phyloP scores from a whole-genome alignment of 2,888 invertebrate species.

The Noctua janthe region DNA sequence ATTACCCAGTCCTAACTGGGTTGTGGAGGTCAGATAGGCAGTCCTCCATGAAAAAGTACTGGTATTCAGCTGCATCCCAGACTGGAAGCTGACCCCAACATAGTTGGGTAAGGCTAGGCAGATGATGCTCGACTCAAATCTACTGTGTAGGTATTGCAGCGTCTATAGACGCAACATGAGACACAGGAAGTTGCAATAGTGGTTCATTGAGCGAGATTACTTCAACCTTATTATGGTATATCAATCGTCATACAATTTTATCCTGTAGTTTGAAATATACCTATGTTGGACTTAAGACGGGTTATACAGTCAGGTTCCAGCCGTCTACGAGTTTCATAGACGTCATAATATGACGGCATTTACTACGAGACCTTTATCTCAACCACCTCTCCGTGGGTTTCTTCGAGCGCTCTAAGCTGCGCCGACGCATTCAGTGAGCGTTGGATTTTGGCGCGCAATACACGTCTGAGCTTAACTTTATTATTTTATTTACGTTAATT shows the following conservation, averaged over 20 bases:
- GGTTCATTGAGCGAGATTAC: slow-evolving; percentile 21
- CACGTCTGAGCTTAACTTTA: slow-evolving; percentile 47
- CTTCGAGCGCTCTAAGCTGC: slow-evolving; percentile 54
- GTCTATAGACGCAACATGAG: not conserved
- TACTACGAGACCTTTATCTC: slow-evolving; percentile 53
- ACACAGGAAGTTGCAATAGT: slow-evolving; percentile 20
- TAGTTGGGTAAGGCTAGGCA: not conserved
- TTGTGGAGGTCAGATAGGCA: not conserved
- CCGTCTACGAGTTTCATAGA: slow-evolving; percentile 23
- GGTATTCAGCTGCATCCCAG: not conserved
- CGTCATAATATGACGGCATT: slow-evolving; percentile 52
- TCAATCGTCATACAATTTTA: slow-evolving; percentile 21
- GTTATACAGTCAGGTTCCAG: slow-evolving; percentile 19
- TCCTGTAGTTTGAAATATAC: not conserved
- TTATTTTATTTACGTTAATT: slow-evolving; percentile 41
- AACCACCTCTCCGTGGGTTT: slow-evolving; percentile 31
- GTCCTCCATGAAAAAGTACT: not conserved
- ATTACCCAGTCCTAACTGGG: not conserved
- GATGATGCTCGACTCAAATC: not conserved
- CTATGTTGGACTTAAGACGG: not conserved
- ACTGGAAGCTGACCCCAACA: not conserved
- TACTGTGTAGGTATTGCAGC: too few relatives aligned
- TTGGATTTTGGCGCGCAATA: slow-evolving; percentile 58
- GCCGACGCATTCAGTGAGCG: slow-evolving; percentile 63
- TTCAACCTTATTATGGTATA: slow-evolving; percentile 25